Evolutionary conservation across 2,113 vertebrate genomes (phyloP).

Genomic region (Petaurus breviceps): DNA sequence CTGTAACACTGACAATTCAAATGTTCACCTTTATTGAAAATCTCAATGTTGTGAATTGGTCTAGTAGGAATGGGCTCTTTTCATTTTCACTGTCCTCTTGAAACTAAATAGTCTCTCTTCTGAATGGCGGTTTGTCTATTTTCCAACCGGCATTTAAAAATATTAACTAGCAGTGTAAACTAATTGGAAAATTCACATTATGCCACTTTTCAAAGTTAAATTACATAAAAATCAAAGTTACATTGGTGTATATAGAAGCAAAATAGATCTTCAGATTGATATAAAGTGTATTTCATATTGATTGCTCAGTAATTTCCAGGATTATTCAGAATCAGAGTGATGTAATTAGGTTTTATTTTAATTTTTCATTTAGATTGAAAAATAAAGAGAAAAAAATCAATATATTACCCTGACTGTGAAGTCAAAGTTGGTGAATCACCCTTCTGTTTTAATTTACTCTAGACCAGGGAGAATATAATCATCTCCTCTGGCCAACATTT

Average conservation of each 20-base stretch:
- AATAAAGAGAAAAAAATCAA: slow-evolving; percentile 78
- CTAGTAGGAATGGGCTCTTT: slow-evolving; percentile 53
- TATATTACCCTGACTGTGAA: slow-evolving; percentile 70
- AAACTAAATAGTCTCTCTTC: slow-evolving; percentile 58
- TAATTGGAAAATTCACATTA: slow-evolving; percentile 80
- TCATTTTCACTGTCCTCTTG: slow-evolving; percentile 49
- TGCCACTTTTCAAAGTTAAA: slow-evolving; percentile 78
- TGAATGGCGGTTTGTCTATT: slow-evolving; percentile 67
- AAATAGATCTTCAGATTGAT: slow-evolving; percentile 79
- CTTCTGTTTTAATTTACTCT: slow-evolving; percentile 70
- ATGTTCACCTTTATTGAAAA: slow-evolving; percentile 66
- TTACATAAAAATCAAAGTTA: slow-evolving; percentile 76
- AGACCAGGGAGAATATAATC: slow-evolving; percentile 52
- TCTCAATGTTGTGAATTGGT: slow-evolving; percentile 47
- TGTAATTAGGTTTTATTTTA: slow-evolving; percentile 81
- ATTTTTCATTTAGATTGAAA: slow-evolving; percentile 77
- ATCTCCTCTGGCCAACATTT: slow-evolving; percentile 16
- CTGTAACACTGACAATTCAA: slow-evolving; percentile 18
- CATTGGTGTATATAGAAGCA: slow-evolving; percentile 64
- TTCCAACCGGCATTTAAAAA: slow-evolving; percentile 57
- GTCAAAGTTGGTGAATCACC: slow-evolving; percentile 72
- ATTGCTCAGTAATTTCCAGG: slow-evolving; percentile 82
- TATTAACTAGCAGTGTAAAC: slow-evolving; percentile 71
- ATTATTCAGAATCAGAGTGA: slow-evolving; percentile 79
- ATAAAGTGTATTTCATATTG: slow-evolving; percentile 83